Evolutionary conservation across 23 tunicate genomes (phyloP).

Genomic region (Trididemnum clinides): DNA sequence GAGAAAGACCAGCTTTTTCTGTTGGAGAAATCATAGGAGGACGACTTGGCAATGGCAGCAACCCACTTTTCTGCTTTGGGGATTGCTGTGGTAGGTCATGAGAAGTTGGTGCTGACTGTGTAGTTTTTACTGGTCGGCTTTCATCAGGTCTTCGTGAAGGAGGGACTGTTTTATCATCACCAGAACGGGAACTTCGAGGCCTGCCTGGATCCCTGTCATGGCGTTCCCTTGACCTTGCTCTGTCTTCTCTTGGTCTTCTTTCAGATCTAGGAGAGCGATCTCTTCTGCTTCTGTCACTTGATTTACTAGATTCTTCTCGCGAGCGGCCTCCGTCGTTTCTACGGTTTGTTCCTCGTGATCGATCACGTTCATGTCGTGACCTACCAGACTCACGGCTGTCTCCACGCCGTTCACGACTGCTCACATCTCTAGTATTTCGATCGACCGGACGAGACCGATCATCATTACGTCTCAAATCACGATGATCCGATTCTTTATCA

Average conservation of each 20-base stretch:
- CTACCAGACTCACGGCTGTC: not conserved
- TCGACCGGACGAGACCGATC: not conserved
- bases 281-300: not conserved
- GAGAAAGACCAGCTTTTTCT: slow-evolving; percentile 14
- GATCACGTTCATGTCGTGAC: not conserved
- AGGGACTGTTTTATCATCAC: not conserved
- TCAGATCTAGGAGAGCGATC: slow-evolving; percentile 2
- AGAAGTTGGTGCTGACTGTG: not conserved
- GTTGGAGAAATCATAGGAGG: not conserved
- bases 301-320: not conserved
- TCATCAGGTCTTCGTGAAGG: not conserved
- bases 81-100: not conserved
- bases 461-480: not conserved
- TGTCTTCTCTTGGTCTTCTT: not conserved
- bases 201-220: not conserved
- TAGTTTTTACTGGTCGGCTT: not conserved
- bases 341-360: not conserved
- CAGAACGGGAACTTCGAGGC: not conserved
- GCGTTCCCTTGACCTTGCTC: not conserved
- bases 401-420: not conserved
- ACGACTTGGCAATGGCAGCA: not conserved
- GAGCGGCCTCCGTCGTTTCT: not conserved
- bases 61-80: not conserved
- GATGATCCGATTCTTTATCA: not conserved
- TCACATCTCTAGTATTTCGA: not conserved